Evolutionary conservation across 2,113 vertebrate genomes (phyloP).

Genomic region (Ahaetulla prasina): DNA sequence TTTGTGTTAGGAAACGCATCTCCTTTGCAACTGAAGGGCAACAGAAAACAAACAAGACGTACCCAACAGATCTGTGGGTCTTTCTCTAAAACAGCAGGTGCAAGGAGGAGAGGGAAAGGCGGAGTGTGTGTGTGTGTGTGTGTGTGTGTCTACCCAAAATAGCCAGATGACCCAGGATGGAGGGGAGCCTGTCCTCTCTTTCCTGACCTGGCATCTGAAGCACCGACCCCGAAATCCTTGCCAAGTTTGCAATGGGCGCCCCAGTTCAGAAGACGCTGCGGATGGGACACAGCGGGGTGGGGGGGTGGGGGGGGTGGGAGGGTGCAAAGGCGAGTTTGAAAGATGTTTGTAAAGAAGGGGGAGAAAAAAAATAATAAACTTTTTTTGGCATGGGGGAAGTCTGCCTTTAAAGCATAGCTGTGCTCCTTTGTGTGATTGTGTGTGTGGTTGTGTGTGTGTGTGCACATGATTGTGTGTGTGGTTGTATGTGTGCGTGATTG

Average conservation of each 20-base stretch:
- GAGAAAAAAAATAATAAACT: not conserved
- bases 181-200: not conserved
- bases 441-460: too few species aligned
- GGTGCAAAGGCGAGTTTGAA: not conserved
- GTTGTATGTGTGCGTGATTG: too few species aligned
- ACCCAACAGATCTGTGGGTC: not conserved
- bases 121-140: too few species aligned
- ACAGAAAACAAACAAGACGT: not conserved
- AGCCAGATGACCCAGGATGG: not conserved
- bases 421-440: not conserved
- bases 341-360: not conserved
- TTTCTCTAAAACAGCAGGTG: not conserved
- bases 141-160: too few species aligned
- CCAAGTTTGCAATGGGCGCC: not conserved
- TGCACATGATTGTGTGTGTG: too few species aligned
- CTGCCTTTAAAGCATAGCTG: not conserved
- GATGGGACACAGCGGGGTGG: too few species aligned
- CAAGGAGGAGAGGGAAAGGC: fast-evolving
- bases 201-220: not conserved
- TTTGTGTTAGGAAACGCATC: not conserved
- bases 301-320: too few species aligned
- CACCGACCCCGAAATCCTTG: not conserved
- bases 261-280: too few species aligned
- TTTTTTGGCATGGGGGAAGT: not conserved
- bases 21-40: too few species aligned